Evolutionary conservation across 1,140 invertebrate genomes (phyloP).

Genomic region (Hycleus phaleratus): DNA sequence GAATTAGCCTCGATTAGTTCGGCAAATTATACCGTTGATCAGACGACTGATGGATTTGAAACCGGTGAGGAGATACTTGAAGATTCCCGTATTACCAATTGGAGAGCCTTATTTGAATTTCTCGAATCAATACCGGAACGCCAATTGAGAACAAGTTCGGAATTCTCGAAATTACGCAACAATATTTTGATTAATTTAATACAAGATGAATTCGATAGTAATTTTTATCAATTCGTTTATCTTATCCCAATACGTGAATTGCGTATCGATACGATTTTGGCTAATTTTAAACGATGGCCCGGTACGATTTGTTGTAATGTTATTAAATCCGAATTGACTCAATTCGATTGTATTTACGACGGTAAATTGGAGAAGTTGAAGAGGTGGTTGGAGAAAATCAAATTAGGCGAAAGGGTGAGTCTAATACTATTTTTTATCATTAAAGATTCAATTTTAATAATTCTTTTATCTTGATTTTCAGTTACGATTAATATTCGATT

Average conservation of each 20-base stretch:
- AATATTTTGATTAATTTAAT: slow-evolving; percentile 29
- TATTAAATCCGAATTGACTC: slow-evolving; percentile 31
- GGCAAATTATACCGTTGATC: neutral
- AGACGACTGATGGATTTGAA: slow-evolving; percentile 27
- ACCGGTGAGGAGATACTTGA: slow-evolving; percentile 39
- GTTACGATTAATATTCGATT: slow-evolving; percentile 30
- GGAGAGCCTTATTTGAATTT: slow-evolving; percentile 30
- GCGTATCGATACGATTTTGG: slow-evolving; percentile 36
- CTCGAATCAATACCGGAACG: slow-evolving; percentile 34
- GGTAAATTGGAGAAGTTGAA: slow-evolving; percentile 31
- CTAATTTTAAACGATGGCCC: slow-evolving; percentile 38
- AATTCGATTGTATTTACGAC: slow-evolving; percentile 14
- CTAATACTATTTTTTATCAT: too few relatives aligned
- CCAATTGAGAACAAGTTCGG: slow-evolving; percentile 18
- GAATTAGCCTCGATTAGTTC: slow-evolving; percentile 6
- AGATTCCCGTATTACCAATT: slow-evolving; percentile 26
- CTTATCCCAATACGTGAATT: slow-evolving; percentile 32
- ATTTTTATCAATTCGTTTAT: slow-evolving; percentile 31
- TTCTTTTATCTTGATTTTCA: too few relatives aligned
- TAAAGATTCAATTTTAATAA: neutral
- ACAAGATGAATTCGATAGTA: slow-evolving; percentile 23
- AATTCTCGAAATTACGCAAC: slow-evolving; percentile 27
- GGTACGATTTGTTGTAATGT: slow-evolving; percentile 32
- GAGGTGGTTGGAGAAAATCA: slow-evolving; percentile 43
- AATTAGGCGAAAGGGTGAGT: slow-evolving; percentile 42